Base-by-base conservation (phyloP, 2,797 vertebrate species). In the Lepilemur septentrionalis region DNA sequence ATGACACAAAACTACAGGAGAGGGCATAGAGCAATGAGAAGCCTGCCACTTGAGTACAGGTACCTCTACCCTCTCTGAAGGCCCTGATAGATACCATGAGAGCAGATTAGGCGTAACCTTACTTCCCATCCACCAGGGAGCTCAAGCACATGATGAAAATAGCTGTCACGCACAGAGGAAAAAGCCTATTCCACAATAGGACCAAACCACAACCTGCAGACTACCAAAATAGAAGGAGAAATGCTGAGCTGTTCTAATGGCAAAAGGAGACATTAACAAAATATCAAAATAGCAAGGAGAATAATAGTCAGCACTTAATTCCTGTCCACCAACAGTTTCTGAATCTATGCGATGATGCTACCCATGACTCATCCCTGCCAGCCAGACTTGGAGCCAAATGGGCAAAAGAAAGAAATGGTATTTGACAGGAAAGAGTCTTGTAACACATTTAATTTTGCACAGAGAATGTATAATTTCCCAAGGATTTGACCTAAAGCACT, bases 371-470 rank as follows among this genome's bases (percentile, higher is more conserved):
- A 91, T 79, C 25, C 32, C 23, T 41, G 57, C 25, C 69, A 78
- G 61, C 46, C 50, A 85, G 81, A 85, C 17, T 69, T 82, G 69
- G 41, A 94, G 22, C 61, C 73, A 96, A 92, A 89, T 91, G 57
- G 41, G 46, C 30, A 84, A 95, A 94, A 86, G 17, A 48, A 73
- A 43, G 72, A 89, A 91, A 86, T 7, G 20, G 4, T 15, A 46
- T 70, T 90, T 95, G 61, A 95, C 75, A 91, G 63, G 25, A 96
- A 96, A 91, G 79, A 91, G 86, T 67, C 73, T 94, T 96, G 82
- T 57, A 86, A 83, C 70, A 89, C 79, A 95, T 93, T 95, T 89
- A 83, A 96, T 94, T 94, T 89, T 97, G 91, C 70, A 73, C 72
- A 67, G 70, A 23, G 63, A 97, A 94, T 94, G 61, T 57, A 75